Base-by-base conservation (phyloP, 2,797 vertebrate species). In the Orientallactaga sibirica region DNA sequence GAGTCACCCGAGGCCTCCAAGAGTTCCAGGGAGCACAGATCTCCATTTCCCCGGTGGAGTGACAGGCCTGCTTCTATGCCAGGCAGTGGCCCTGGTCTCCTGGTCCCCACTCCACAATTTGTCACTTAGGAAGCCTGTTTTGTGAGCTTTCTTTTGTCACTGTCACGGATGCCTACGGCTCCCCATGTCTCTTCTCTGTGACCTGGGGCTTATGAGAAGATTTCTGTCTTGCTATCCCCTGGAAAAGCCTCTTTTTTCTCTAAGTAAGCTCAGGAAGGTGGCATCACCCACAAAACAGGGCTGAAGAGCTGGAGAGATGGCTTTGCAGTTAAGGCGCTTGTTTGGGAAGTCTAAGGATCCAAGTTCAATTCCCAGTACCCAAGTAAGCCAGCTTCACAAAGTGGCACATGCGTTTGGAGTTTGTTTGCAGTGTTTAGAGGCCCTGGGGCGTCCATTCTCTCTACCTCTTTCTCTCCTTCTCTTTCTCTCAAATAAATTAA, bases 1-100 rank as follows among this genome's bases (percentile, higher is more conserved):
- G 91, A 29, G 86, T 41, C 78, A 85, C 86, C 76, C 55, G 0
- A 7, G 86, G 82, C 33, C 67, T 43, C 71, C n/a, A 0, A 73
- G 88, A 70, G n/a, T 48, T 78, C 33, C 55, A 58, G 55, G 14
- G 76, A 2, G 67, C 11, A 0, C 24, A 19, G 61, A 20, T 62
- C 75, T 86, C 64, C 37, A n/a, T 70, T 48, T 68, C 48, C 18
- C 58, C 61, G 22, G 77, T 27, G 48, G 91, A 91, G 79, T 85
- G 94, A 94, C 78, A 91, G 88, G 74, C 71, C 7, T 52, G 80
- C 41, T 68, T 55, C 82, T 73, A 11, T 7, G 86, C 7, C 29
- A 15, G 22, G 75, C 86, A 22, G 86, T 16, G 55, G 73, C 43
- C 77, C 86, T 67, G 48, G 61, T 92, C 15, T 19, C 41, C 84